Evolutionary conservation across 1,140 invertebrate genomes (phyloP), one percentile per base, ranked within the genome.

Genomic region (Drosophila simulans): DNA sequence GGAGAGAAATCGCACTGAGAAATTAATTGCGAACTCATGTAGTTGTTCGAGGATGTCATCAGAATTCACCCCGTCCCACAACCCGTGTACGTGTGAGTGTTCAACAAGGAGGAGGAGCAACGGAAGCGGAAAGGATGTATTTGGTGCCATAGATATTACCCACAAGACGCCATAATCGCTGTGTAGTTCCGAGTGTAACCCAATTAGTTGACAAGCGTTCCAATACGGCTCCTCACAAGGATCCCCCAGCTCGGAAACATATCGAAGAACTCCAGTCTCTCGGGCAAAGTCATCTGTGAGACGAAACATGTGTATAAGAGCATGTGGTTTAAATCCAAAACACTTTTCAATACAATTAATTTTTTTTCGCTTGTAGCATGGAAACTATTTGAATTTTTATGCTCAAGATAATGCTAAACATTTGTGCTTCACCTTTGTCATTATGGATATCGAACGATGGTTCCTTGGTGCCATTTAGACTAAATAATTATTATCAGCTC

Each of bases 11-110:
- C 64, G 80, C 46, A 52, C n/a, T 52, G 68, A 78, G 68, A 86
- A 86, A 78, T 86, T 85, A 85, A 85, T 85, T 81, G 82, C 72
- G 58, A 86, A 85, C 73, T 85, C 82, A 64, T 85, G 82, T 85
- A 81, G 86, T 85, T 86, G 82, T 66, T 86, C 74, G 77, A 81
- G 68, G 73, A 77, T 78, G 74, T 75, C 85, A 64, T 75, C 51
- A 54, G 46, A 59, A 52, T 46, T 63, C 43, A 52, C 39, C 40
- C 43, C 39, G 34, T 13, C 22, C 59, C 42, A 48, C 62, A 39
- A 40, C 48, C 11, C 8, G 5, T 27, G 13, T 17, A 27, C 17
- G 17, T 51, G 13, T 25, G 13, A 13, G 60, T 40, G 42, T 34
- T 48, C 25, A 15, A 20, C 34, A 31, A 25, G 17, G 15, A 22